A percentile compares a stretch with the other conserved stretches of the same genome.
These are phyloP conservation scores for Corythucha ciliata DNA, from an alignment of 2,888 invertebrate genomes.

Conservation along the genomic window DNA sequence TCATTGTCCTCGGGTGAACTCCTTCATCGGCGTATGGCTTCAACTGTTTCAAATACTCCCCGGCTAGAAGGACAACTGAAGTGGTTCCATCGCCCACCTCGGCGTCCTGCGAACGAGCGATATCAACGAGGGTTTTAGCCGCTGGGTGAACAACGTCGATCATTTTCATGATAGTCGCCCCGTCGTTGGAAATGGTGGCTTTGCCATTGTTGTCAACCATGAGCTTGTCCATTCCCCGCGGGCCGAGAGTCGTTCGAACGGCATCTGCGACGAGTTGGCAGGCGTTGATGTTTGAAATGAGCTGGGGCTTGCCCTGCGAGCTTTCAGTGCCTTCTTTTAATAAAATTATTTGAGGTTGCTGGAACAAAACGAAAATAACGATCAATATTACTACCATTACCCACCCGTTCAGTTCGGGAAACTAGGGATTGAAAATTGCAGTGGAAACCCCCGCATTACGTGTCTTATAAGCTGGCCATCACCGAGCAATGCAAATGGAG, in stretches of 20 bases:
- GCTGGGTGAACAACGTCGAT: constrained; percentile 97
- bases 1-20: constrained; percentile 86
- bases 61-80: constrained; percentile 89
- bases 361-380: constrained; percentile 38
- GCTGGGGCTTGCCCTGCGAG: constrained; percentile 90
- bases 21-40: constrained; percentile 96
- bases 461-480: no score
- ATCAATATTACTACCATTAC: no score
- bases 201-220: constrained; percentile 84
- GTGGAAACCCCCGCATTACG: no score
- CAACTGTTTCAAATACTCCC: constrained; percentile 87
- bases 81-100: constrained; percentile 99
- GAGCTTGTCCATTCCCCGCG: constrained; percentile 98
- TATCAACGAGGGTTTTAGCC: constrained; percentile 94
- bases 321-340: constrained; percentile 96
- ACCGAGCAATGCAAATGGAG: no score
- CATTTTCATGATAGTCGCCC: constrained; percentile 97
- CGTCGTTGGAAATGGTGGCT: constrained; percentile 97
- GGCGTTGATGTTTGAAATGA: constrained; percentile 95
- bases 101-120: constrained; percentile 97
- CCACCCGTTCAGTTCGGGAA: no score
- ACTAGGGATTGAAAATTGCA: no score
- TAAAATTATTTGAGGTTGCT: constrained; percentile 97
- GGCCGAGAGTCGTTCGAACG: constrained; percentile 93
- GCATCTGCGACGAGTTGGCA: constrained; percentile 93